phyloP scores from a whole-genome alignment of 2,113 vertebrate genomes.

The Siphamia tubifer region DNA sequence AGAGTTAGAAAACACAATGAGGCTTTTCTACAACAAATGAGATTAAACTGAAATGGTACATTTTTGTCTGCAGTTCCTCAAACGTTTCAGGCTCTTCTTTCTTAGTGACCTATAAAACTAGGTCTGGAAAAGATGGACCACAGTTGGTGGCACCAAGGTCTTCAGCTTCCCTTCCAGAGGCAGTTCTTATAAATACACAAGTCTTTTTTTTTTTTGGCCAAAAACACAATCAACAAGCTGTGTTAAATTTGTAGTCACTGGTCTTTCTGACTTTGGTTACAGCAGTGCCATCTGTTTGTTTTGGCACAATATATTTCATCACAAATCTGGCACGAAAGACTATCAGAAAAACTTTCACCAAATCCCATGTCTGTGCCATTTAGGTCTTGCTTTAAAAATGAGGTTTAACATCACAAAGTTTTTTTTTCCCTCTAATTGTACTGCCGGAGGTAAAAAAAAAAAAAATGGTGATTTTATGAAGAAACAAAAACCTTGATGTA shows the following conservation, averaged over 20 bases:
- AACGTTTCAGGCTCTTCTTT: conserved; percentile 10
- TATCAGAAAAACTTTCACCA: neutral
- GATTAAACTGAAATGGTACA: neutral
- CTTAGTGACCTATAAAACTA: conserved; percentile 77
- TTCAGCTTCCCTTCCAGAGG: neutral
- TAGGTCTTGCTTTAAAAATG: neutral
- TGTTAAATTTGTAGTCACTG: too few relatives aligned
- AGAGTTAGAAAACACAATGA: conserved; percentile 28
- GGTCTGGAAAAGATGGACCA: conserved; percentile 40
- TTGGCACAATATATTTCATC: conserved; percentile 27
- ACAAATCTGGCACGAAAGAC: neutral
- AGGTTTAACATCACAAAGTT: neutral
- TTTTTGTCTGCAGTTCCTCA: conserved; percentile 26
- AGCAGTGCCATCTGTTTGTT: too few relatives aligned
- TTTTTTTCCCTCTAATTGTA: neutral
- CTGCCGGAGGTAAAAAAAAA: neutral
- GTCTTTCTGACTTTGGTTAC: too few relatives aligned
- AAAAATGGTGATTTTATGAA: neutral
- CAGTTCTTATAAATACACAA: neutral
- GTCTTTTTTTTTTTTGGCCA: neutral
- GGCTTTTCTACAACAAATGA: neutral
- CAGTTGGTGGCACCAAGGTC: conserved; percentile 36
- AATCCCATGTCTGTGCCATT: neutral
- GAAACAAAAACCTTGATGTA: neutral
- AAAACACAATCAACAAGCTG: conserved; percentile 14